These are phyloP conservation scores for Trichogramma pretiosum DNA, from an alignment of 1,140 invertebrate genomes.

Conservation along the genomic window DNA sequence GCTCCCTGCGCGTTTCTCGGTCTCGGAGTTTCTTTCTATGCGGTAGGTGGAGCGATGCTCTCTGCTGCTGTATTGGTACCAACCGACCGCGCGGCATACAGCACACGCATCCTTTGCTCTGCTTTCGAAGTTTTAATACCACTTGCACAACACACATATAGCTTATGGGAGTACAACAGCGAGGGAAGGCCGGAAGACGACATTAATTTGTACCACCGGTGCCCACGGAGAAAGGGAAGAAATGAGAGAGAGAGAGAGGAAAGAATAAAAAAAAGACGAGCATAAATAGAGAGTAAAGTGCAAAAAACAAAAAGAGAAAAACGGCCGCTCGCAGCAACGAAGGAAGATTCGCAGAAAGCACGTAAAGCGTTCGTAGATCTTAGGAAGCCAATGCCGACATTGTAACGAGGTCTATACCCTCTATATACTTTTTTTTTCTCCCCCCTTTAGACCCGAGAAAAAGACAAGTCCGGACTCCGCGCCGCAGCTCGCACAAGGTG, in stretches of 20 bases:
- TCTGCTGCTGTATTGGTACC: not conserved
- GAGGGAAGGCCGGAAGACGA: slow-evolving; percentile 2
- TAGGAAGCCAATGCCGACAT: slow-evolving; percentile 4
- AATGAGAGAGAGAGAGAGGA: slow-evolving; percentile 5
- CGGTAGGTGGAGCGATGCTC: slow-evolving; percentile 5
- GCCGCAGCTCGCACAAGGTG: no score
- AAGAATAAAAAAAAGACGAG: slow-evolving; percentile 5
- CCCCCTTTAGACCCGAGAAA: no score
- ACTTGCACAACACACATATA: not conserved
- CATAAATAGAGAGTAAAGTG: slow-evolving; percentile 6
- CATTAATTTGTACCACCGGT: no score
- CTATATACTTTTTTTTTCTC: no score
- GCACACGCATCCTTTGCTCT: not conserved
- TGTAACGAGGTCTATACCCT: no score
- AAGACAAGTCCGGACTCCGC: no score
- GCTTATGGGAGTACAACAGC: not conserved
- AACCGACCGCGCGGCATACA: no score
- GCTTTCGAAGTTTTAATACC: not conserved
- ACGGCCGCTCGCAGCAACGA: not conserved
- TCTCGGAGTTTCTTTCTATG: not conserved
- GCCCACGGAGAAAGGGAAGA: not conserved
- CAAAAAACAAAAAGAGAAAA: not conserved
- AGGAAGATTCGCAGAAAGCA: slow-evolving; percentile 14
- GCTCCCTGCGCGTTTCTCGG: slow-evolving; percentile 1
- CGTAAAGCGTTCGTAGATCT: slow-evolving; percentile 15